Conservation (phyloP, 92 coral and sea anemone species). For the Galaxea fascicularis region DNA sequence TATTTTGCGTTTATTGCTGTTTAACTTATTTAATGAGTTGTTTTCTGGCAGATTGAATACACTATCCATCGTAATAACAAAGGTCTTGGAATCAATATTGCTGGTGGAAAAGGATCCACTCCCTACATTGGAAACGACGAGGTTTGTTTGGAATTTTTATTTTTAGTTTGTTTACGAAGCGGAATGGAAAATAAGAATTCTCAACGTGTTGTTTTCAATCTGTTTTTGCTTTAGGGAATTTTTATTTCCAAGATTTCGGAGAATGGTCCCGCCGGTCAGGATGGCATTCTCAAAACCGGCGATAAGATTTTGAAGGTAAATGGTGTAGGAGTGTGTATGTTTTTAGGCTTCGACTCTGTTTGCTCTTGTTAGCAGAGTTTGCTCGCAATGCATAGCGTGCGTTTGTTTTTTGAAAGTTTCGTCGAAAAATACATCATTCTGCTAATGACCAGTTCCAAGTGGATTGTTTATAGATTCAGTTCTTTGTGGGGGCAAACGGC, state of each 20-base stretch:
- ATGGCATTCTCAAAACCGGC: slow-evolving; percentile 87
- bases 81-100: slow-evolving; percentile 98
- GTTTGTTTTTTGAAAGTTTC: no score
- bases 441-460: no score
- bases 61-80: slow-evolving; percentile 92
- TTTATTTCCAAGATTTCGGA: slow-evolving; percentile 96
- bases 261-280: slow-evolving; percentile 97
- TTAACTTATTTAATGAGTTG: not conserved
- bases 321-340: no score
- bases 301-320: slow-evolving; percentile 88
- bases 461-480: no score
- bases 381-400: no score
- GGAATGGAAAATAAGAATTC: not conserved
- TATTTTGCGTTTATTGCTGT: not conserved
- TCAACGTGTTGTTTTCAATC: not conserved
- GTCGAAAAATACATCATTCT: no score
- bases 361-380: not conserved
- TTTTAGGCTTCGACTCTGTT: no score
- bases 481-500: no score
- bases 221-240: slow-evolving; percentile 67
- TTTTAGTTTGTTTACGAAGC: not conserved
- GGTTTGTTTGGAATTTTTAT: slow-evolving; percentile 38
- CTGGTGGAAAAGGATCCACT: slow-evolving; percentile 99
- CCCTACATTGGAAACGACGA: slow-evolving; percentile 94
- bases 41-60: slow-evolving; percentile 85